Base-by-base conservation (phyloP, 1,140 invertebrate genomes). In the Aphaenogaster ashmeadi region DNA sequence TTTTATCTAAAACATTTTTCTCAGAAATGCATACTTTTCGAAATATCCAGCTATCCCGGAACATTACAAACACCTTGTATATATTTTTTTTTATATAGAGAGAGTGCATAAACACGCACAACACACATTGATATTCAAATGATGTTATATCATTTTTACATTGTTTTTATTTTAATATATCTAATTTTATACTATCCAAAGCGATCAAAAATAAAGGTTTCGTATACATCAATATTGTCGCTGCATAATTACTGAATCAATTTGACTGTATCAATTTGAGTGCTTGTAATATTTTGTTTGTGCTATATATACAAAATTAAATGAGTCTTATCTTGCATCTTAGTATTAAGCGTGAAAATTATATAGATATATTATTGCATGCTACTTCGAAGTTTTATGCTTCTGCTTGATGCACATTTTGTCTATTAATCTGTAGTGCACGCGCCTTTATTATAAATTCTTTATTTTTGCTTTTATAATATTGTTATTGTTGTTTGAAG, bases 381-480 rank as follows among this genome's bases (percentile, higher is more conserved):
- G 91, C 72, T 69, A 13, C 47, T 80, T 71, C 52, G 78, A 81
- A 89, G 89, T 87, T 92, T 93, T 66, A 92, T 47, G 47, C 9
- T 67, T 80, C 27, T 69, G 92, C 92, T 88, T 92, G 71, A 87
- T 67, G 88, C 89, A 91, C 89, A 88, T 72, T 84, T 80, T 89
- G 74, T 89, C 74, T 84, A 52, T 88, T 91, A 67, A 72, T 74
- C 50, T 58, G 52, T 86, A 84, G 75, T 81, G 86, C 89, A 92
- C 88, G 80, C 77, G 44, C 41, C 58, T 87, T 44, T 41, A 87
- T 78, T 60, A 79, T 56, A 18, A 81, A 50, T 80, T 52, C 11
- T 69, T 79, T 50, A 79, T 50, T 62, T 64, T 47, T 27, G 18
- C 3, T 81, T 69, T 67, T 64, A 67, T 21, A 18, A 67, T 44